phyloP scores from a whole-genome alignment of 1,140 invertebrate species.

The Drosophila eugracilis region DNA sequence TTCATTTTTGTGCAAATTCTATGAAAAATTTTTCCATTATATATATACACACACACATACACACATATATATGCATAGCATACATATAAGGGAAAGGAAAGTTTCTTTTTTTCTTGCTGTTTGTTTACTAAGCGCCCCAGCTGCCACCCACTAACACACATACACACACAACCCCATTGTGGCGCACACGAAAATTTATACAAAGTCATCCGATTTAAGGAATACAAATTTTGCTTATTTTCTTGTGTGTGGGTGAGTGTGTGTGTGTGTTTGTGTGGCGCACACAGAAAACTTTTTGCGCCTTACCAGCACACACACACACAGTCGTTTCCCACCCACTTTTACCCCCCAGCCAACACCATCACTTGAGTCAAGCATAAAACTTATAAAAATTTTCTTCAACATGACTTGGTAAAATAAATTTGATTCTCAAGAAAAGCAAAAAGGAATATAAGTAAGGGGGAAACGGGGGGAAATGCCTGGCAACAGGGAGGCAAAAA shows the following conservation, averaged over 20 bases:
- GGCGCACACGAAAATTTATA: slow-evolving; percentile 84
- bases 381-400: slow-evolving; percentile 85
- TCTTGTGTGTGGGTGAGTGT: slow-evolving; percentile 41
- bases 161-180: slow-evolving; percentile 76
- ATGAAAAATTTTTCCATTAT: slow-evolving; percentile 85
- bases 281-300: slow-evolving; percentile 58
- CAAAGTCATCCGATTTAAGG: slow-evolving; percentile 85
- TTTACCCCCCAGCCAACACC: slow-evolving; percentile 26
- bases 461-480: slow-evolving; percentile 39
- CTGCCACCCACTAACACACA: slow-evolving; percentile 61
- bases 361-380: slow-evolving; percentile 81
- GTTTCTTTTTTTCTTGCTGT: slow-evolving; percentile 42
- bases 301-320: slow-evolving; percentile 29
- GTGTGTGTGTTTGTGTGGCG: slow-evolving; percentile 30
- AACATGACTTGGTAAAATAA: slow-evolving; percentile 85
- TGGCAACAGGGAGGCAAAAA: slow-evolving; percentile 20
- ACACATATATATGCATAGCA: slow-evolving; percentile 9
- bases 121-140: slow-evolving; percentile 68
- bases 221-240: slow-evolving; percentile 84
- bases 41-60: slow-evolving; percentile 23
- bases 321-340: slow-evolving; percentile 32
- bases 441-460: slow-evolving; percentile 48
- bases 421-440: slow-evolving; percentile 84
- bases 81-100: slow-evolving; percentile 46
- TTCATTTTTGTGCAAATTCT: slow-evolving; percentile 85